Base-by-base conservation (phyloP, 2,797 vertebrate genomes). In the Micropoecilia bifurca region DNA sequence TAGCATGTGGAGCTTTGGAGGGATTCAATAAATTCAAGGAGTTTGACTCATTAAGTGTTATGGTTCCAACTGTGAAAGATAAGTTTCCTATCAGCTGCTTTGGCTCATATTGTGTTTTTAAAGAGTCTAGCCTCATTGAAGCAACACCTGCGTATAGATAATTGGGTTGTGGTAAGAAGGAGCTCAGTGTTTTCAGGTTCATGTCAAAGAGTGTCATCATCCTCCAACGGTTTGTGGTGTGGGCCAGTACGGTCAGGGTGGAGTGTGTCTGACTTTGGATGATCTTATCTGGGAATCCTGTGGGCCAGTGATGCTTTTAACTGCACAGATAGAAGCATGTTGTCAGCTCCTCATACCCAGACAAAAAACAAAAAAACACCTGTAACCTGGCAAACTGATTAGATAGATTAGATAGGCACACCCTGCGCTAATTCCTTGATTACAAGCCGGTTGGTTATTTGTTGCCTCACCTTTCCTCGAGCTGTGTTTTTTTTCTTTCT, bases 381-480 rank as follows among this genome's bases (percentile, higher is more conserved):
- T 3, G 1, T 36, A 76, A 9, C 43, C 43, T 75, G 20, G 48
- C 33, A 48, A 46, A 47, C 45, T 66, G 68, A 71, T 46, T 45
- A 28, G 25, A 43, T n/a, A 45, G 22, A 16, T 16, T 71, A 41
- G 48, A 74, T 22, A 25, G 20, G 36, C 73, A 55, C 33, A n/a
- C 5, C 28, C 41, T 47, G n/a, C 12, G 12, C 50, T 45, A 47
- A 59, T 16, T 3, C 72, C 71, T 87, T 75, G 73, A 76, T 82
- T 78, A 74, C 41, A 82, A 74, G 75, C 71, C 36, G 66, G 80
- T 71, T 78, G 69, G 80, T 71, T 78, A 81, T 80, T 76, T 83
- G 78, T 93, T 87, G 91, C 89, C 92, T 95, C 92, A 91, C 87
- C 88, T 90, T 90, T 85, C 86, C 88, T 72, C 30, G 6, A 87